These are phyloP conservation scores for Nilaparvata lugens DNA, from an alignment of 1,140 invertebrate species.

Conservation along the genomic window DNA sequence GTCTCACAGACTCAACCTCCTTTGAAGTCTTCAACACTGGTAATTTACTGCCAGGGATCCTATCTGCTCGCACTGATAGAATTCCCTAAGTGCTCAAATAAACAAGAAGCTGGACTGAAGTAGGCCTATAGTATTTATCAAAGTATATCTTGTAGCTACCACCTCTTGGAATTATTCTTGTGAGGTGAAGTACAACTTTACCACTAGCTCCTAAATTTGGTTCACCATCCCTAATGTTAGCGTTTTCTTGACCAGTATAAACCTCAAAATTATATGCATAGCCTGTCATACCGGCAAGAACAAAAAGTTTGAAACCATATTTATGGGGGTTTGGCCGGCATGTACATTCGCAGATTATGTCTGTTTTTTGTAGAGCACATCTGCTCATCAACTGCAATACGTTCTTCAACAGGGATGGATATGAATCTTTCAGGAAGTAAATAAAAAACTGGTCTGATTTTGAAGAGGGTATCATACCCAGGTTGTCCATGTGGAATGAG, in stretches of 20 bases:
- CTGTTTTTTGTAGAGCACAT: neutral
- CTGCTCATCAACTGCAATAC: neutral
- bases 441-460: neutral
- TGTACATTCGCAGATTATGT: neutral
- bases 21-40: neutral
- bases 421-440: neutral
- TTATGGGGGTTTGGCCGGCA: neutral
- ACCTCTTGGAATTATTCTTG: neutral
- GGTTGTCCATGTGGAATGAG: neutral
- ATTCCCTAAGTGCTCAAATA: neutral
- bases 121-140: neutral
- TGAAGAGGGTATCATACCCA: neutral
- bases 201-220: neutral
- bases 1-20: neutral
- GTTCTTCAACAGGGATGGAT: neutral
- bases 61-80: neutral
- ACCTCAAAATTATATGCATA: too few species aligned
- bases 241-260: neutral
- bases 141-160: neutral
- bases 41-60: neutral
- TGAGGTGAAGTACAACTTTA: neutral
- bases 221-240: too few species aligned
- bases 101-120: neutral
- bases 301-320: neutral
- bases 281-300: neutral